Evolutionary conservation across 2,113 vertebrate species (phyloP), one percentile per base, ranked within the genome.

Genomic region (Ciconia maguari): DNA sequence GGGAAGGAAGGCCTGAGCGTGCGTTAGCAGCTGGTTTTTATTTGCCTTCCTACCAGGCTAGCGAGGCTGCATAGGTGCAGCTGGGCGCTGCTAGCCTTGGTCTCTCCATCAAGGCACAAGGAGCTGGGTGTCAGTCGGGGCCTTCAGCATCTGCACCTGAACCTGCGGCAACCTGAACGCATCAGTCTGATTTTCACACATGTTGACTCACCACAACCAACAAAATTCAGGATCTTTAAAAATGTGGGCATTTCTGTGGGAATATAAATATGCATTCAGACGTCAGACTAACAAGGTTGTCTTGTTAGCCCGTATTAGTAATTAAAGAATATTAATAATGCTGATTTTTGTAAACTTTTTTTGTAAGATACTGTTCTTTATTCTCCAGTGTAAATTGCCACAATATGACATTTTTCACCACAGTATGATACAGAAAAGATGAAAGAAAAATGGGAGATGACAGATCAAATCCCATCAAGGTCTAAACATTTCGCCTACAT

Each of bases 21-120:
- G 29, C n/a, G 24, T 29, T 76, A 77, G n/a, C 38, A 69, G 46
- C 25, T 42, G 5, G 8, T 22, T 61, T 54, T 24, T 9, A 12
- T 42, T 42, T 49, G 17, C 48, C 48, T 62, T 62, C 55, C n/a
- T 22, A 6, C 2, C 14, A 13, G 30, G 48, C 54, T 30, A 19
- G 26, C 0, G 1, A 62, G 61, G 54, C 16, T 38, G 36, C 7
- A 27, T 20, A 30, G 52, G 38, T 30, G 27, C 34, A 21, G 24
- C 34, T 0, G 0, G 52, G 32, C 22, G 74, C 75, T 69, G n/a
- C 41, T 29, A 15, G 41, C 41, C 48, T 48, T 2, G 0, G 16
- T 24, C 14, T 69, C 61, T 27, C 29, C 21, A 24, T 32, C 25
- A 19, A 20, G 17, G 30, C 46, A 29, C 41, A 22, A 15, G n/a